Evolutionary conservation across 2,888 invertebrate genomes (phyloP).

Genomic region (Athrips mouffetella): DNA sequence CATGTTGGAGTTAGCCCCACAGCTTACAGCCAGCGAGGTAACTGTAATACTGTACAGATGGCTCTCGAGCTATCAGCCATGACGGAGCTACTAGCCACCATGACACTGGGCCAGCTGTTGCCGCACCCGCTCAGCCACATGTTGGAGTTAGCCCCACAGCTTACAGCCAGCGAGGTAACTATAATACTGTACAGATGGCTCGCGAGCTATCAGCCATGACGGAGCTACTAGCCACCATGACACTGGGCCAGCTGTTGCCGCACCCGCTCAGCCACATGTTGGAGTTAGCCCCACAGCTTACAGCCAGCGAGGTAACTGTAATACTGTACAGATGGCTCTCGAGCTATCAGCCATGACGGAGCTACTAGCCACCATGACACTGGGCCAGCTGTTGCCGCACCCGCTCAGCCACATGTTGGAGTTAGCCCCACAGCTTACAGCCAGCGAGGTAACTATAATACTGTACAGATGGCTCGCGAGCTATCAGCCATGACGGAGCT

Average conservation of each 20-base stretch:
- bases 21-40: constrained; percentile 85
- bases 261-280: constrained; percentile 87
- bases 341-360: constrained; percentile 58
- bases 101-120: too few species aligned
- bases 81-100: too few species aligned
- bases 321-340: constrained; percentile 52
- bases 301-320: constrained; percentile 84
- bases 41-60: too few species aligned
- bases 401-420: constrained; percentile 87
- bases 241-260: too few species aligned
- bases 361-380: too few species aligned
- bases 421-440: constrained; percentile 84
- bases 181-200: too few species aligned
- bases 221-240: too few species aligned
- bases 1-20: constrained; percentile 85
- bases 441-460: constrained; percentile 84
- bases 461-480: constrained; percentile 57
- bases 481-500: constrained; percentile 54
- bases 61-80: too few species aligned
- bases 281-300: constrained; percentile 85
- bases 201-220: constrained; percentile 56
- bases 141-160: constrained; percentile 84
- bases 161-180: constrained; percentile 85
- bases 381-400: too few species aligned
- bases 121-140: too few species aligned